Evolutionary conservation across 2,797 vertebrate genomes (phyloP), one percentile per base, ranked within the genome.

Genomic region (Nothura maculosa): DNA sequence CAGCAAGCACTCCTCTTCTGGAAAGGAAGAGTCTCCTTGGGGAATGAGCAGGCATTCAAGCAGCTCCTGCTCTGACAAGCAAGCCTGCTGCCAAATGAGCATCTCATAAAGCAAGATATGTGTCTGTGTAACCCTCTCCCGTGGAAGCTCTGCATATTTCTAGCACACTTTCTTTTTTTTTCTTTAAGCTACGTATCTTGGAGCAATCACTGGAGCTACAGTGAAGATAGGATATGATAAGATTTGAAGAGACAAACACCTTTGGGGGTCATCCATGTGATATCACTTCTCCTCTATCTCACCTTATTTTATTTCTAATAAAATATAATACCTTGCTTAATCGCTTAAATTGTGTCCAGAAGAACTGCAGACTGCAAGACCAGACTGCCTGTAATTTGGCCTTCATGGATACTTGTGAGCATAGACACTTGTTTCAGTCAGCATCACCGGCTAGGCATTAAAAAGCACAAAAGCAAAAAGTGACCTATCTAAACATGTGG

Each of bases 1-100:
- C 1, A 0, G 1, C 42, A 84, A 45, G 12, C 75, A 38, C 52
- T 70, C 38, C 11, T 0, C 0, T 45, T 82, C 61, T 81, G 40
- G 28, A 92, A 75, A 20, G 40, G 36, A 69, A 68, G 12, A 58
- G 3, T 9, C n/a, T 94, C 19, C 42, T 66, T 2, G 1, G 67
- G 54, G 64, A 79, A 25, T 19, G 58, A 43, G 32, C 14, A 47
- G 66, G 32, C 63, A 70, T 55, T 19, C 19, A 25, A 73, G 32
- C 34, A 62, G 32, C n/a, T 93, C 38, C 30, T 42, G 12, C 70
- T 66, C 81, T 64, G 70, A 84, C 3, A 2, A 89, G 78, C 55
- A 1, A 3, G 63, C 34, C 57, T 85, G 67, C 67, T 6, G 10
- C 68, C 64, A 77, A 72, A 6, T 67, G 57, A 74, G 28, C 27